Conservation (phyloP, 2,888 invertebrate species). For the Adelognathus sp. region DNA sequence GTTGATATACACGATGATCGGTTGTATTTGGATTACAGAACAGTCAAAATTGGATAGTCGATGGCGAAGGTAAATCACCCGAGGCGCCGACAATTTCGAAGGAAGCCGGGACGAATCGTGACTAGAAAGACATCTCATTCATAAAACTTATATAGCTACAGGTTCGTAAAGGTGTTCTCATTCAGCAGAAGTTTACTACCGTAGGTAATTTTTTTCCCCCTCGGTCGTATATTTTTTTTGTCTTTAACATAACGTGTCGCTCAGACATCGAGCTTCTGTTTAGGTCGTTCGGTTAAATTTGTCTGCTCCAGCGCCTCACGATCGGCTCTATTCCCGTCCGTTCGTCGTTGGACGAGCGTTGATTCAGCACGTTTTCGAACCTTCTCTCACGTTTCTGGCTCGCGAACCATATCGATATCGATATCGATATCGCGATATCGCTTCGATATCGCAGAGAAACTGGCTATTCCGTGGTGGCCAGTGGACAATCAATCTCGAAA, state of each 20-base stretch:
- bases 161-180: not conserved
- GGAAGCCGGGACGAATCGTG: slow-evolving; percentile 67
- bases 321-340: not conserved
- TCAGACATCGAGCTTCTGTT: not conserved
- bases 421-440: slow-evolving; percentile 28
- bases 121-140: slow-evolving; percentile 68
- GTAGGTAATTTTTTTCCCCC: not conserved
- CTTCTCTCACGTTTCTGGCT: slow-evolving; percentile 40
- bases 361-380: slow-evolving; percentile 27
- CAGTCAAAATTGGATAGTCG: slow-evolving; percentile 48
- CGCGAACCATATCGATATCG: too few species aligned
- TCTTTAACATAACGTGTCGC: not conserved
- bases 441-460: slow-evolving; percentile 69
- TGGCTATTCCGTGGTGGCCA: slow-evolving; percentile 69
- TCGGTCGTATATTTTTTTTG: too few species aligned
- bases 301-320: not conserved
- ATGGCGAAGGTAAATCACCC: slow-evolving; percentile 56
- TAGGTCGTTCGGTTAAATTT: slow-evolving; percentile 14
- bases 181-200: not conserved
- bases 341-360: not conserved
- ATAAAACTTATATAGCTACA: slow-evolving; percentile 62
- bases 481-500: slow-evolving; percentile 70
- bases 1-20: too few species aligned
- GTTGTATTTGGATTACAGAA: not conserved
- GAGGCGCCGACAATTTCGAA: slow-evolving; percentile 48